phyloP scores from a whole-genome alignment of 2,888 invertebrate genomes.

The Mechanitis mazaeus region DNA sequence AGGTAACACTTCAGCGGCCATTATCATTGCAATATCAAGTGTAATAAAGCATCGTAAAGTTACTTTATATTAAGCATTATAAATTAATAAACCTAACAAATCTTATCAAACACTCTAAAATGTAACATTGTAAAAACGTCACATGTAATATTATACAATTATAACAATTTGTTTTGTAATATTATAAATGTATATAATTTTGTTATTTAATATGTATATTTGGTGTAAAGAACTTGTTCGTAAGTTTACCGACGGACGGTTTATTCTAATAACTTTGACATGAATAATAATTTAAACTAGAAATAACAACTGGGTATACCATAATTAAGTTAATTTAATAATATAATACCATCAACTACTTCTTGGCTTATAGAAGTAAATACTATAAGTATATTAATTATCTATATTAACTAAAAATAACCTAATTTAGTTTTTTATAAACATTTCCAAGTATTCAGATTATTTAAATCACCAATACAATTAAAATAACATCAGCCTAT shows the following conservation, averaged over 20 bases:
- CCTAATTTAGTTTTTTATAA: slow-evolving; percentile 1
- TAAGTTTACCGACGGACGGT: slow-evolving; percentile 1
- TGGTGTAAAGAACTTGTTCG: not conserved
- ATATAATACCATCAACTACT: no score
- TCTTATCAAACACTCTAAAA: not conserved
- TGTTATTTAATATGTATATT: not conserved
- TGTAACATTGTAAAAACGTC: no score
- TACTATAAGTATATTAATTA: no score
- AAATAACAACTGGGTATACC: not conserved
- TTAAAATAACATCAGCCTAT: not conserved
- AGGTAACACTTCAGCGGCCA: not conserved
- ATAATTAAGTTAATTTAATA: not conserved
- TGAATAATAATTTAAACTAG: not conserved
- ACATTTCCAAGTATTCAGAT: not conserved
- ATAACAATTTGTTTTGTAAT: no score
- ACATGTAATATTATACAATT: no score
- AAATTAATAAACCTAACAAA: slow-evolving; percentile 5
- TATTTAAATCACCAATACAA: not conserved
- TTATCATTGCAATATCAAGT: slow-evolving; percentile 36
- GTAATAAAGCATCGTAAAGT: slow-evolving; percentile 2
- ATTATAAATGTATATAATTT: no score
- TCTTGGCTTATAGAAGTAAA: no score
- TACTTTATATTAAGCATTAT: not conserved
- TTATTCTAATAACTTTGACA: not conserved
- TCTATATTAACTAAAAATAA: not conserved